Conservation (phyloP, 2,797 vertebrate species). For the Xyrichtys novacula region DNA sequence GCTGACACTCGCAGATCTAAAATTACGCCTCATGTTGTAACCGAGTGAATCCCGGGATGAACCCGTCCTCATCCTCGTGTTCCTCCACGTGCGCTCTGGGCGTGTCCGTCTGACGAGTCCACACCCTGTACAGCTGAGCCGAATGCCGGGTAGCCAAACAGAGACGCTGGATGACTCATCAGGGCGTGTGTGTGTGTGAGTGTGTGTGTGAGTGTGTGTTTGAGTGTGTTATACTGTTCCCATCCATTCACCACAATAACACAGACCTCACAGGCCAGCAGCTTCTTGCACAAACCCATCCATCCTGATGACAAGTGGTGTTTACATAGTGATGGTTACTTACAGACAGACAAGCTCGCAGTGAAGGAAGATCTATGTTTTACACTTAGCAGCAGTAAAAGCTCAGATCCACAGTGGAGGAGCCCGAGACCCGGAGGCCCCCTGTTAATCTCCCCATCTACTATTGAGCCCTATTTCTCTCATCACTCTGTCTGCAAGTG, state of each 20-base stretch:
- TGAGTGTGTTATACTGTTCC: slow-evolving; percentile 33
- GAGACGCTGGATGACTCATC: slow-evolving; percentile 65
- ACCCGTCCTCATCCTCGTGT: slow-evolving; percentile 43
- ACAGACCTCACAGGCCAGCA: slow-evolving; percentile 58
- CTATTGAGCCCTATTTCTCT: slow-evolving; percentile 27
- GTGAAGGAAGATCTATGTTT: slow-evolving; percentile 49
- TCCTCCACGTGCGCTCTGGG: slow-evolving; percentile 43
- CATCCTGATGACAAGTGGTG: slow-evolving; percentile 51
- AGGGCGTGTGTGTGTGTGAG: slow-evolving; percentile 56
- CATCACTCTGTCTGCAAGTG: slow-evolving; percentile 22
- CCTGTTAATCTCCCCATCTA: slow-evolving; percentile 37
- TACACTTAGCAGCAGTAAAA: slow-evolving; percentile 35
- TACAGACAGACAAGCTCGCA: slow-evolving; percentile 49
- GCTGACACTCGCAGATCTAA: slow-evolving; percentile 31
- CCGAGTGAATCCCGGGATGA: slow-evolving; percentile 32
- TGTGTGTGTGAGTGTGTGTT: too few species aligned
- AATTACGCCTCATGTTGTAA: slow-evolving; percentile 36
- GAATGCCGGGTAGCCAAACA: slow-evolving; percentile 55
- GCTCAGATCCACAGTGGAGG: slow-evolving; percentile 2
- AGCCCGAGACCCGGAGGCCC: slow-evolving; percentile 17
- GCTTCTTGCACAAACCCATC: slow-evolving; percentile 56
- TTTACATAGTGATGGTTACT: slow-evolving; percentile 67
- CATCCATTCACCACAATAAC: slow-evolving; percentile 68
- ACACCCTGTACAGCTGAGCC: slow-evolving; percentile 35
- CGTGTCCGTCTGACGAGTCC: slow-evolving; percentile 36